Evolutionary conservation across 2,113 vertebrate genomes (phyloP), one percentile per base, ranked within the genome.

Genomic region (Terrapene triunguis): DNA sequence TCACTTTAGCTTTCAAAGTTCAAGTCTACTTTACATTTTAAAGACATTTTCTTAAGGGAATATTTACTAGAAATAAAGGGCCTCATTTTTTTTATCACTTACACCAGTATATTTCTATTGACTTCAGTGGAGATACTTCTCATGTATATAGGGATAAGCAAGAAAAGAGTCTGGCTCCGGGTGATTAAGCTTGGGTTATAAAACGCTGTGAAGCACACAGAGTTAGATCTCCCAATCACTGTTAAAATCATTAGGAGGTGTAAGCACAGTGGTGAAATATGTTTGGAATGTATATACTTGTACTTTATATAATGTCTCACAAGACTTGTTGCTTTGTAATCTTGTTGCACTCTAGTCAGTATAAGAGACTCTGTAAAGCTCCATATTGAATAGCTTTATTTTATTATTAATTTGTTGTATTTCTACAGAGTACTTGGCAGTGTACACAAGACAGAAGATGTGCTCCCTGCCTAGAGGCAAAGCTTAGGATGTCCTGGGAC

Each of bases 1-100:
- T 95, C 35, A 91, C 91, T 84, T 92, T 88, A 92, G 50, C 42
- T 91, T 96, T 93, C 84, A 94, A 94, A 94, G 88, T 89, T 95
- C 85, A 89, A 97, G 53, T 92, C 85, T 95, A 44, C 35, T 93
- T 84, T 78, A 78, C 9, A 35, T 1, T 89, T 94, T 79, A 82
- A 65, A 96, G 94, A 57, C 84, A 79, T 92, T 95, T 96, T 96
- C 65, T 89, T 42, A 91, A 91, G 42, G 57, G 47, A 87, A 59
- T 79, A 82, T 96, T 96, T 88, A 48, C 69, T 94, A 94, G 83
- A 95, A 65, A 4, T 89, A 91, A 92, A 95, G 74, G 65, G 86
- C 3, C 14, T 17, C 42, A 27, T 24, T 79, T 89, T 48, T 14
- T 80, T 92, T 11, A 35, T 44, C 80, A 35, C 84, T 89, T 93